Evolutionary conservation across 2,888 invertebrate species (phyloP), one percentile per base, ranked within the genome.

Genomic region (Lathronympha strigana): DNA sequence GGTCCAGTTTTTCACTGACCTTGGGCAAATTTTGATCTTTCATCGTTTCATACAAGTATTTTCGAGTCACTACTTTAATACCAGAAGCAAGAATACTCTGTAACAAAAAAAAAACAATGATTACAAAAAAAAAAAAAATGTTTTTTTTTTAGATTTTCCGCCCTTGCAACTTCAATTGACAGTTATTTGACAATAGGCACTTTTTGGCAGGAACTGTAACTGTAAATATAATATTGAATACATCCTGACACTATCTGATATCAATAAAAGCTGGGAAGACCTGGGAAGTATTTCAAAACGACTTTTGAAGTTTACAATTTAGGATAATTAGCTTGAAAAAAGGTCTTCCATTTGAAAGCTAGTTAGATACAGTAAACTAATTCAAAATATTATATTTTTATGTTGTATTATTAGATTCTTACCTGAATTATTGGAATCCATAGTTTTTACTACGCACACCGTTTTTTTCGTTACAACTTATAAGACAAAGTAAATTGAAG

Each of bases 201-300:
- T 31, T 51, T 31, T 31, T 0, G 31, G 50, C 50, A 51, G 31
- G 19, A 19, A 19, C 19, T 31, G 31, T 19, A 31, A 19, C 19
- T 19, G 28, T 33, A 19, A 31, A 1, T 19, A 31, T 31, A 51
- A 51, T 51, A 11, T 13, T 51, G 19, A 51, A 51, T 31, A 51
- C 11, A 1, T 31, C 9, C 50, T 19, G 4, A 51, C 11, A 51
- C 19, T 19, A 5, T 33, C 4, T 51, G 11, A 51, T 19, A 51
- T 51, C 15, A 50, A 49, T 3, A 2, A 17, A 9, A 50, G 1
- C 25, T 31, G 28, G 49, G 49, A 49, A 1, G 19, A 15, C 25
- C 49, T 15, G 25, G 49, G 28, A 49, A 28, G 15, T 49, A 49
- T 49, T 49, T 49, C 49, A 49, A 49, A 49, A 28, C 15, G 25